A percentile compares a stretch with the other conserved stretches of the same genome.
Evolutionary conservation across 2,888 invertebrate genomes (phyloP).

Genomic region (Siphlonurus alternatus): DNA sequence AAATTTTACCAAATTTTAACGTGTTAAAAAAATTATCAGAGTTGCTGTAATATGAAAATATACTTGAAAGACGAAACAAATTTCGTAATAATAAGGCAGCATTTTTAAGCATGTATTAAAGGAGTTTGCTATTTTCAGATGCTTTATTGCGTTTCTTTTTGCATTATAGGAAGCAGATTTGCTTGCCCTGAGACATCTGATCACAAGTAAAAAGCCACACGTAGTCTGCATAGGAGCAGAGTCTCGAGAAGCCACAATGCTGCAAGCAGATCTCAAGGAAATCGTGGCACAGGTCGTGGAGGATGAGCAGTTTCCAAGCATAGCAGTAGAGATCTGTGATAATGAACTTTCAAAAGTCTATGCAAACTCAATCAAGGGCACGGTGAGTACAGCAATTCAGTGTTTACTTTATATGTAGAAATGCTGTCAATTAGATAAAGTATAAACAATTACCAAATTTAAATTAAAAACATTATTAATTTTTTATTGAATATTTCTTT

Average conservation of each 20-base stretch:
- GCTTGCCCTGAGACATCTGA: slow-evolving; percentile 56
- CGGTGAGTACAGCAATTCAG: slow-evolving; percentile 26
- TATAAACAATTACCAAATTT: too few relatives aligned
- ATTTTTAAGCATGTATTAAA: too few relatives aligned
- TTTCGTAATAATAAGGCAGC: too few relatives aligned
- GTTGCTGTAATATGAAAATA: too few relatives aligned
- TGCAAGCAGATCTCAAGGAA: slow-evolving; percentile 59
- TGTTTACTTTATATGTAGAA: neutral
- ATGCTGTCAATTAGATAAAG: neutral
- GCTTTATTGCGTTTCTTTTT: too few relatives aligned
- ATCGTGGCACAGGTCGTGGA: slow-evolving; percentile 56
- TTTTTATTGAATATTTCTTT: too few relatives aligned
- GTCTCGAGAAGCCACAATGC: slow-evolving; percentile 67
- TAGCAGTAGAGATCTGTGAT: slow-evolving; percentile 82
- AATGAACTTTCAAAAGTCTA: slow-evolving; percentile 88
- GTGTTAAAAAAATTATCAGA: too few relatives aligned
- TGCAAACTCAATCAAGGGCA: slow-evolving; percentile 75
- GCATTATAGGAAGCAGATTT: slow-evolving; percentile 41
- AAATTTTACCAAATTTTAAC: too few relatives aligned
- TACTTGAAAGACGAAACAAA: too few relatives aligned
- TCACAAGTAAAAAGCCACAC: slow-evolving; percentile 82
- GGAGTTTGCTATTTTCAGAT: too few relatives aligned
- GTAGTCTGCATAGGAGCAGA: slow-evolving; percentile 84
- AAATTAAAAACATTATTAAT: too few relatives aligned
- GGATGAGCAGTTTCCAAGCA: slow-evolving; percentile 71